Base-by-base conservation (phyloP, 2,113 vertebrate species). In the Puma concolor region DNA sequence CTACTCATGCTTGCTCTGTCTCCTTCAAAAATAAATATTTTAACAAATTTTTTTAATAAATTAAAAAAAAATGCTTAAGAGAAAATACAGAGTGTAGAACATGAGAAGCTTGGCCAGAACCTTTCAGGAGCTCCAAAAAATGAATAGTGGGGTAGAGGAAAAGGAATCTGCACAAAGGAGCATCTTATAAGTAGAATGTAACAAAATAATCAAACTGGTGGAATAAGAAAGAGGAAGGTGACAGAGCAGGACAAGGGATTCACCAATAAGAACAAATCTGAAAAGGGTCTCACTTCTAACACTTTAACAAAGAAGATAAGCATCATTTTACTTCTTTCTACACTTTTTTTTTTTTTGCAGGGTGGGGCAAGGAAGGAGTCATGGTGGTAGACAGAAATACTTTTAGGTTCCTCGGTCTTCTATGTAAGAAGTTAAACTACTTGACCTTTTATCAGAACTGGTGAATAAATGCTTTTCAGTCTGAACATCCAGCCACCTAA, bases 381-480 rank as follows among this genome's bases (percentile, higher is more conserved):
- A 16, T 1, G 0, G n/a, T 7, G 31, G 23, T 31, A 9, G 27
- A 44, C 0, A 25, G 17, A 33, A 54, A 84, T 16, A 11, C 14
- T 44, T 77, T 83, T 69, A 52, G 76, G 84, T 29, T n/a, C 85
- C 41, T 77, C 4, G 0, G 1, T 54, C 80, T 76, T 77, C 38
- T 41, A 13, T 71, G 19, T 41, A 57, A 94, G 63, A 95, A 50
- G 29, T 64, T 86, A 83, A 97, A 87, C 80, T 64, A 60, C 41
- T 69, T 67, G 87, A 92, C 90, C 63, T 89, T 54, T 71, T 95
- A 95, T 83, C 77, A 94, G 74, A 91, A 89, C 86, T 64, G 33
- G 10, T 66, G 67, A 76, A 67, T n/a, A 96, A 95, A 72, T 38
- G 36, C 19, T 38, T 77, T 94, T 77, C 38, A 36, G 50, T n/a